Percentiles rank a stretch among this genome's conserved stretches.
Evolutionary conservation across 1,140 invertebrate genomes (phyloP).

Genomic region (Hyles vespertilio): DNA sequence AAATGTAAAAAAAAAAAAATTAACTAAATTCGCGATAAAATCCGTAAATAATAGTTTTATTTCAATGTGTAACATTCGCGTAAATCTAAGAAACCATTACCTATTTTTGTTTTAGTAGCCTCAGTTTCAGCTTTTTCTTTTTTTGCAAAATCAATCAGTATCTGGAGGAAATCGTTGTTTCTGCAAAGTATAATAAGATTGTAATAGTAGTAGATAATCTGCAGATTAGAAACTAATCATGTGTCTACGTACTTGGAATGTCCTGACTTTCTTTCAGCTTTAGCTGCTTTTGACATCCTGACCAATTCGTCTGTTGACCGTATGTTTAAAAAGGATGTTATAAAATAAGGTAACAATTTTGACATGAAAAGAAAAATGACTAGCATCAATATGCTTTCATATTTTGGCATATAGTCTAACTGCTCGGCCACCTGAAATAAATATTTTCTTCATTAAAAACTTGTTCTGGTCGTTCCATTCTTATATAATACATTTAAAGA

Average conservation of each 20-base stretch:
- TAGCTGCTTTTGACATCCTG: slow-evolving; percentile 41
- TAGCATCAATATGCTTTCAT: slow-evolving; percentile 44
- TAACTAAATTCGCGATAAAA: too few relatives aligned
- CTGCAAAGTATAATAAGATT: slow-evolving; percentile 20
- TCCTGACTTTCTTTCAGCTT: slow-evolving; percentile 42
- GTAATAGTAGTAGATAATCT: background rate
- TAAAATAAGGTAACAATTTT: slow-evolving; percentile 31
- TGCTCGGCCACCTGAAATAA: slow-evolving; percentile 59
- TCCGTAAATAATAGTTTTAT: too few relatives aligned
- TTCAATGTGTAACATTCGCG: too few relatives aligned
- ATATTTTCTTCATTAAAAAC: background rate
- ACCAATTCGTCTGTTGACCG: slow-evolving; percentile 37
- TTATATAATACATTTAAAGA: too few relatives aligned
- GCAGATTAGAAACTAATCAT: too few relatives aligned
- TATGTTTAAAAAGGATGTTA: slow-evolving; percentile 45
- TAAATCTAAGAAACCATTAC: too few relatives aligned
- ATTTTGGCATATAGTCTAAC: slow-evolving; percentile 47
- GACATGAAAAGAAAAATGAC: slow-evolving; percentile 45
- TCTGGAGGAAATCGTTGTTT: slow-evolving; percentile 60
- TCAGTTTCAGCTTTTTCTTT: slow-evolving; percentile 42
- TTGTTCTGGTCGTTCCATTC: too few relatives aligned
- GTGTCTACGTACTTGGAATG: background rate
- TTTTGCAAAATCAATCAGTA: slow-evolving; percentile 52
- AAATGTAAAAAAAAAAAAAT: too few relatives aligned
- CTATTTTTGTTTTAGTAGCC: slow-evolving; percentile 18